These are phyloP conservation scores for Andrena minutula DNA, from an alignment of 2,888 invertebrate genomes.

Conservation along the genomic window DNA sequence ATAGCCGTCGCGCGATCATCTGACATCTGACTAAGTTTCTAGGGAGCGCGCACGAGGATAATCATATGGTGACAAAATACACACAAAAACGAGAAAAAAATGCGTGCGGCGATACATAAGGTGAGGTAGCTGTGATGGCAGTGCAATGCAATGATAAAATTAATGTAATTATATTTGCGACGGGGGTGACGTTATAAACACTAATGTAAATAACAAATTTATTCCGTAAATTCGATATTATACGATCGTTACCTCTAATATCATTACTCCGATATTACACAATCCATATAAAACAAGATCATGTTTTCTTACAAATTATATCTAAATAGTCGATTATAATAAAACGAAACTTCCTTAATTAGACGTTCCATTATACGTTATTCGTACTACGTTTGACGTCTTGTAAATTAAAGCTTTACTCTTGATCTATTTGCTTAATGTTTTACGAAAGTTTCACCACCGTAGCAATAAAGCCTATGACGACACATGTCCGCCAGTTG, in stretches of 20 bases:
- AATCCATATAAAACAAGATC: neutral
- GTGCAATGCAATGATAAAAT: slow-evolving; percentile 62
- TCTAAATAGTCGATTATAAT: neutral
- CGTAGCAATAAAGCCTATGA: slow-evolving; percentile 49
- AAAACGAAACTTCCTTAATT: neutral
- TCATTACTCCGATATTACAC: neutral
- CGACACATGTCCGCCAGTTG: slow-evolving; percentile 49
- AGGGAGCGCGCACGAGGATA: slow-evolving; percentile 75
- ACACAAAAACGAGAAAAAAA: slow-evolving; percentile 76
- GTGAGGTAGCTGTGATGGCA: slow-evolving; percentile 65
- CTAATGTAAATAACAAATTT: slow-evolving; percentile 7
- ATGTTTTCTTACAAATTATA: neutral
- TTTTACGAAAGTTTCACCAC: slow-evolving; percentile 49
- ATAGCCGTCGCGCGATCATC: slow-evolving; percentile 79
- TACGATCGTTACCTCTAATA: neutral
- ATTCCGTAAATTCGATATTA: neutral
- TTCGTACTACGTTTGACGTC: neutral
- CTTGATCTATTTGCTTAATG: neutral
- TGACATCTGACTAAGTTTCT: slow-evolving; percentile 82
- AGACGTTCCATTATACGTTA: neutral
- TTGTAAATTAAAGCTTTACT: neutral
- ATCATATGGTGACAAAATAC: slow-evolving; percentile 72
- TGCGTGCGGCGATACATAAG: slow-evolving; percentile 83
- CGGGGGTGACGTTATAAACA: slow-evolving; percentile 51
- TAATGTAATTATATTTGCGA: slow-evolving; percentile 48